phyloP scores from a whole-genome alignment of 2,113 vertebrate species.

The Triplophysa rosa region DNA sequence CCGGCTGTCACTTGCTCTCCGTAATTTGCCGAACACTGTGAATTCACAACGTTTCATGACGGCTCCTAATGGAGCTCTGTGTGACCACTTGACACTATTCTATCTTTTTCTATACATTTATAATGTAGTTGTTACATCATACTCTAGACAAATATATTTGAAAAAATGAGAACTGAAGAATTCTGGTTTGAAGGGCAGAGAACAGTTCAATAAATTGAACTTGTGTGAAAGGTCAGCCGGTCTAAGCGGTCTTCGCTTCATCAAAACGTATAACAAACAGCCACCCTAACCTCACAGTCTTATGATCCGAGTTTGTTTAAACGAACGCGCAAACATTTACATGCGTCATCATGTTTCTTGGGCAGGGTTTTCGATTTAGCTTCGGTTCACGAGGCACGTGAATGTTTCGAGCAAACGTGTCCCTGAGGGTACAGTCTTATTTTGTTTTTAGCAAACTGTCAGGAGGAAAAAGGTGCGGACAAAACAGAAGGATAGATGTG shows the following conservation, averaged over 20 bases:
- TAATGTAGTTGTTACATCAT: not conserved
- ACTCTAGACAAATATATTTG: not conserved
- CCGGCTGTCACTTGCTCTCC: slow-evolving; percentile 25
- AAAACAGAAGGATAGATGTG: slow-evolving; percentile 30
- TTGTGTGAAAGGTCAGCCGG: slow-evolving; percentile 15
- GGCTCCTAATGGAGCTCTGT: not conserved
- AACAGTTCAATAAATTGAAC: not conserved
- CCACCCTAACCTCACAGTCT: slow-evolving; percentile 45
- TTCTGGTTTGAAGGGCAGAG: not conserved
- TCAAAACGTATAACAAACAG: slow-evolving; percentile 26
- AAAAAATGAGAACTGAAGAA: not conserved
- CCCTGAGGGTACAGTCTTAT: not conserved
- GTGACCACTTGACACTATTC: slow-evolving; percentile 5
- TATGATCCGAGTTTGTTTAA: slow-evolving; percentile 53
- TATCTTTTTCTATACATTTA: not conserved
- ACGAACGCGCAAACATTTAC: slow-evolving; percentile 60
- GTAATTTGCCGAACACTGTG: not conserved
- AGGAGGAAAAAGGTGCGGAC: slow-evolving; percentile 30
- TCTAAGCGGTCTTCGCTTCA: slow-evolving; percentile 19
- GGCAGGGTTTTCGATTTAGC: slow-evolving; percentile 42
- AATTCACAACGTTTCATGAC: not conserved
- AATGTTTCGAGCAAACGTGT: slow-evolving; percentile 53
- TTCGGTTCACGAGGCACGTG: slow-evolving; percentile 47
- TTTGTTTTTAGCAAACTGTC: slow-evolving; percentile 21
- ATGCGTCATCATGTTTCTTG: slow-evolving; percentile 54